Evolutionary conservation across 2,797 vertebrate species (phyloP), one percentile per base, ranked within the genome.

Genomic region (Acomys russatus): DNA sequence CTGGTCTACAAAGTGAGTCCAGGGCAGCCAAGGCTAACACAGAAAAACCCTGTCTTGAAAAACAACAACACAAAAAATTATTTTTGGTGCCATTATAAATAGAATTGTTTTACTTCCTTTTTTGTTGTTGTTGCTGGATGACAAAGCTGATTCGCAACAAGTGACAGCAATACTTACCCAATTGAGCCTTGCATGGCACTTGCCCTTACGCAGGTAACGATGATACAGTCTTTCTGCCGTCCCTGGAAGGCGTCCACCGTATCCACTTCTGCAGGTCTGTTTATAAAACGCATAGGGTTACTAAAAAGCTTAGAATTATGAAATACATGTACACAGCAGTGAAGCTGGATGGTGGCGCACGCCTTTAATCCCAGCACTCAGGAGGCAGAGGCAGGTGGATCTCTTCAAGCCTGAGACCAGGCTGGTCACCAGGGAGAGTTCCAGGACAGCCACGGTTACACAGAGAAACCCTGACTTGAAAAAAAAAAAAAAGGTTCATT

Each of bases 201-300:
- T 3, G 99, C 99, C 94, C 99, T 96, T 91, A 99, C 99, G 0
- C 99, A 99, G 0, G 99, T 99, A 51, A 99, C 99, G 33, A 99
- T 99, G 89, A 99, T 94, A 38, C 99, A 99, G 54, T 99, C 99
- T 95, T 99, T 99, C 97, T 99, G 99, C 0, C 99, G 97, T 0
- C 99, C 99, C 98, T 99, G 99, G 97, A 99, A 99, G 0, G 98
- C 99, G 33, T 99, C 99, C 80, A 99, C 99, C 0, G 99, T 99
- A 86, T 99, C 99, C 25, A 99, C 99, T 77, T 99, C 99, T 38
- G 98, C 98, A 0, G 95, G 91, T 66, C 99, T 99, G 77, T 7
- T 76, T 20, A 59, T 18, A 64, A 33, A 49, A 68, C 59, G 0
- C 64, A 78, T 44, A 38, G 0, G 9, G 12, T 96, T 56, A 71